Percentiles rank a stretch among this genome's conserved stretches.
These are phyloP conservation scores for Bombyx mori DNA, from an alignment of 1,140 invertebrate species.

Conservation along the genomic window DNA sequence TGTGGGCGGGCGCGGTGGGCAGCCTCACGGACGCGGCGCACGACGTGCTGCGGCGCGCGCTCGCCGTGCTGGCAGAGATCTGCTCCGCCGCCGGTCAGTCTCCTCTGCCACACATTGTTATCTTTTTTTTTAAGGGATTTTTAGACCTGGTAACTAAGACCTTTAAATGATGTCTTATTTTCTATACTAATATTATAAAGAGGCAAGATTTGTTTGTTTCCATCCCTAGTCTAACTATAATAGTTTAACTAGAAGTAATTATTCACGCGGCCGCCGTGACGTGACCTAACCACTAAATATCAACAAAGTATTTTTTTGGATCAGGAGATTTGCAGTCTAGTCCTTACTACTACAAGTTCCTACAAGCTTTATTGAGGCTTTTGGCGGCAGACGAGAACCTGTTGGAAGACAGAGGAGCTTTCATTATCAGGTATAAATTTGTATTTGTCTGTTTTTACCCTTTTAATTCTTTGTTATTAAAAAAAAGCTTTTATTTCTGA, in stretches of 20 bases:
- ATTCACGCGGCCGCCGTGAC: too few species aligned
- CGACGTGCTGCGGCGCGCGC: slow-evolving; percentile 91
- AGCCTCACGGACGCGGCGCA: slow-evolving; percentile 92
- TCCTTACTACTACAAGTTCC: slow-evolving; percentile 90
- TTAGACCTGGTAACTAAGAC: too few species aligned
- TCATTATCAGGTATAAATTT: slow-evolving; percentile 88
- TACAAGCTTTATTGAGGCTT: slow-evolving; percentile 86
- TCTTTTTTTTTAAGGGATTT: too few species aligned
- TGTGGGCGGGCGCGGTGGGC: slow-evolving; percentile 89
- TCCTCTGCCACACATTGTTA: too few species aligned
- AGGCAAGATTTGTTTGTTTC: too few species aligned
- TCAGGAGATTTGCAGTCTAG: slow-evolving; percentile 28
- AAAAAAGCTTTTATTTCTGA: not conserved
- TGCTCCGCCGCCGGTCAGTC: slow-evolving; percentile 69
- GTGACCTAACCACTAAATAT: too few species aligned
- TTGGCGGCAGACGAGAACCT: slow-evolving; percentile 89
- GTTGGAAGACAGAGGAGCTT: slow-evolving; percentile 93
- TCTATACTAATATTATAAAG: too few species aligned
- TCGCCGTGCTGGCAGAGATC: slow-evolving; percentile 93
- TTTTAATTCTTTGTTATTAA: not conserved
- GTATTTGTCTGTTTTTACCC: too few species aligned
- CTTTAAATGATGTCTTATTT: too few species aligned
- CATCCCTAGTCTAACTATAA: too few species aligned
- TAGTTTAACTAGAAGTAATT: too few species aligned
- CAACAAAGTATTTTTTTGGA: too few species aligned